These are phyloP conservation scores for Hormaphis cornu DNA, from an alignment of 1,140 invertebrate genomes.

Conservation along the genomic window DNA sequence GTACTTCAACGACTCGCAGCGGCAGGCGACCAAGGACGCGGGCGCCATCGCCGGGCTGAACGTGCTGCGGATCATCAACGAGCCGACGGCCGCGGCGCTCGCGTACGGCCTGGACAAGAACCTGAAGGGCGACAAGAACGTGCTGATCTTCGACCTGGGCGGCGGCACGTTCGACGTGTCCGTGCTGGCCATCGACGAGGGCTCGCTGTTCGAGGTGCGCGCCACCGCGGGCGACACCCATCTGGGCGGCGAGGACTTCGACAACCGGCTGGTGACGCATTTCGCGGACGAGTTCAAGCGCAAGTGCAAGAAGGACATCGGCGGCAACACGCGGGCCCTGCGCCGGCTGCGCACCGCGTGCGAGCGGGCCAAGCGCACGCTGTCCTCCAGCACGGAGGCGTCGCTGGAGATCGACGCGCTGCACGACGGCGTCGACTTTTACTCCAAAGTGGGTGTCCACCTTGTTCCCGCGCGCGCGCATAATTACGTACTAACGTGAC, in stretches of 20 bases:
- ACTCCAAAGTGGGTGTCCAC: no score
- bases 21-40: constrained; percentile 57
- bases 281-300: constrained; percentile 50
- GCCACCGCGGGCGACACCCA: constrained; percentile 69
- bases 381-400: constrained; percentile 51
- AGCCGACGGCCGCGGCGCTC: constrained; percentile 62
- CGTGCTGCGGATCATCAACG: constrained; percentile 75
- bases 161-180: constrained; percentile 79
- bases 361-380: constrained; percentile 51
- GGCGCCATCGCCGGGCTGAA: constrained; percentile 58
- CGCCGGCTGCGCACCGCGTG: constrained; percentile 57
- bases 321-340: constrained; percentile 45
- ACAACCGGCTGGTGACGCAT: constrained; percentile 67
- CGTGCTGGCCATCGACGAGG: constrained; percentile 75
- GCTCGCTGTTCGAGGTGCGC: constrained; percentile 67
- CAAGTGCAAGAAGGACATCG: constrained; percentile 47
- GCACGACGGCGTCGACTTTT: constrained; percentile 51
- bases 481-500: no score
- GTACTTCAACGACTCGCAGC: constrained; percentile 62
- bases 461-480: no score
- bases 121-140: constrained; percentile 62
- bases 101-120: constrained; percentile 71
- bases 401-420: constrained; percentile 50
- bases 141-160: constrained; percentile 64
- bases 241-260: constrained; percentile 72